Percentiles rank a stretch among this genome's conserved stretches.
These are phyloP conservation scores for Tympanoctomys barrerae DNA, from an alignment of 2,797 vertebrate genomes.

Conservation along the genomic window DNA sequence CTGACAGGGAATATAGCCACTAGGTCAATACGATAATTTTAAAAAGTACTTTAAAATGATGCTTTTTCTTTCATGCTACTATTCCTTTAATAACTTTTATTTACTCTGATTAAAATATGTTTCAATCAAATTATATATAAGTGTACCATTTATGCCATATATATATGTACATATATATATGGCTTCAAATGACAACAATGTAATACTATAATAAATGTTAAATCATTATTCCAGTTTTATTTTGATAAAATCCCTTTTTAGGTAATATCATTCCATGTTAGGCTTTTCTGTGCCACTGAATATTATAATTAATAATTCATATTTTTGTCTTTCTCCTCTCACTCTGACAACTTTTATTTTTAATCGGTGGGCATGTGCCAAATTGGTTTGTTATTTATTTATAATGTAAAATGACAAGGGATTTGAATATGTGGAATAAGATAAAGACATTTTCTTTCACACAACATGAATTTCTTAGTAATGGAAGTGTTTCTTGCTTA, in stretches of 20 bases:
- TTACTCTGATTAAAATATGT: constrained; percentile 55
- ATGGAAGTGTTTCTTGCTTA: constrained; percentile 77
- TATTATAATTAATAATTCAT: constrained; percentile 91
- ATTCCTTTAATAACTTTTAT: constrained; percentile 49
- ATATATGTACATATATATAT: constrained; percentile 37
- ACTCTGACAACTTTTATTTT: constrained; percentile 92
- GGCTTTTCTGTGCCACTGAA: constrained; percentile 89
- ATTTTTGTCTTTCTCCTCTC: constrained; percentile 89
- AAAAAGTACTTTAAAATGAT: constrained; percentile 51
- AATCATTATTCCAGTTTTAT: constrained; percentile 70
- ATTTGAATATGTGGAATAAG: constrained; percentile 86
- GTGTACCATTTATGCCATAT: neutral
- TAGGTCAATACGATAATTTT: constrained; percentile 49
- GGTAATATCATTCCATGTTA: constrained; percentile 87
- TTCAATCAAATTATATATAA: constrained; percentile 59
- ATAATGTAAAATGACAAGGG: constrained; percentile 89
- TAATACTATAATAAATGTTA: constrained; percentile 55
- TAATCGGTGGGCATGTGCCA: constrained; percentile 91
- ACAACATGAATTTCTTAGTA: constrained; percentile 81
- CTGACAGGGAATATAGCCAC: neutral
- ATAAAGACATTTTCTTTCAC: constrained; percentile 83
- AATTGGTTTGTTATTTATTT: constrained; percentile 92
- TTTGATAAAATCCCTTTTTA: constrained; percentile 87
- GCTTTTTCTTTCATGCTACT: constrained; percentile 32
- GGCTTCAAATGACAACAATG: constrained; percentile 54